Evolutionary conservation across 2,797 vertebrate species (phyloP), one percentile per base, ranked within the genome.

Genomic region (Spinus olivaceus): DNA sequence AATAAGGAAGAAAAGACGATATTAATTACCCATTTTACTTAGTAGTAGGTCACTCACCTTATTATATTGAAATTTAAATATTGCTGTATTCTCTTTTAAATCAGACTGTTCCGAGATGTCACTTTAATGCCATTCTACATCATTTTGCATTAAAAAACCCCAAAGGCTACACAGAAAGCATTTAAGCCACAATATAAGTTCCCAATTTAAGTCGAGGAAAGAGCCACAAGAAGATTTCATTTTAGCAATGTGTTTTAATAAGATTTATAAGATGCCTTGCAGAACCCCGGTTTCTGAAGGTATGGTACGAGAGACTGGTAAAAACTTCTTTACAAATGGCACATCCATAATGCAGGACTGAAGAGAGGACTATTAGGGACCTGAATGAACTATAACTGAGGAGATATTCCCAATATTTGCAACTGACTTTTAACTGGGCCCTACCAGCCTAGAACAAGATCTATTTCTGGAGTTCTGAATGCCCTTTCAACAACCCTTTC

Each of bases 1-100:
- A 95, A 85, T 53, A 95, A 81, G 49, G 27, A 95, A 85, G 12
- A 54, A 88, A 83, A 71, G 28, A 79, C 61, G 57, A 32, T 10
- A 27, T 92, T 77, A 95, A 77, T 92, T 82, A 96, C 73, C 27
- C 15, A 59, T 57, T 59, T 84, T 51, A 72, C 35, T 67, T 61
- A 86, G 54, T 57, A 91, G 61, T 6, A 81, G 27, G 15, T 70
- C 37, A 63, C 19, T 32, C 15, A 70, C 12, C 21, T 20, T 61
- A n/a, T 61, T 86, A 42, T 35, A 81, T 30, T 14, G 25, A 21
- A 66, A 73, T 19, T 61, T 50, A 51, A 56, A 51, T 11, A 72
- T n/a, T 8, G 8, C 5, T 1, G 2, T 50, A 71, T 39, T 89
- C 25, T 16, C 25, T 84, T 71, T 39, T 57, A 79, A 82, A 92